phyloP scores from a whole-genome alignment of 1,140 invertebrate genomes.

The Bombus ignitus region DNA sequence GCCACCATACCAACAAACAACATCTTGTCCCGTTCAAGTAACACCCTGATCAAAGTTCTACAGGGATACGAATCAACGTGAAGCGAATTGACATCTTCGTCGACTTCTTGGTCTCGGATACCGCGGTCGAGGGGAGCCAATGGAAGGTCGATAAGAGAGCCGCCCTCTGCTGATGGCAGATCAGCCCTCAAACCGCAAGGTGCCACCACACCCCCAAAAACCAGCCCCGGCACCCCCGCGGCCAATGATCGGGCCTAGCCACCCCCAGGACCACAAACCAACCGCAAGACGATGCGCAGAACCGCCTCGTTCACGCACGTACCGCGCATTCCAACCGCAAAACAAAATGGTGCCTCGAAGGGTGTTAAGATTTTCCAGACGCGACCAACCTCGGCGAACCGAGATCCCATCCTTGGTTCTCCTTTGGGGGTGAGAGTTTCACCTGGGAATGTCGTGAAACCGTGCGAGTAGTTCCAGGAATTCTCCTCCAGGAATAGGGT shows the following conservation, averaged over 20 bases:
- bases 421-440: background rate
- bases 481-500: background rate
- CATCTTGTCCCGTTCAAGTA: too few species aligned
- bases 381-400: background rate
- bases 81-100: conserved; percentile 45
- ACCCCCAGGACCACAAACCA: conserved; percentile 82
- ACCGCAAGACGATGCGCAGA: conserved; percentile 84
- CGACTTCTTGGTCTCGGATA: conserved; percentile 51
- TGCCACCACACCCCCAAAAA: conserved; percentile 82
- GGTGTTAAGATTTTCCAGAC: conserved; percentile 60
- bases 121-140: conserved; percentile 65
- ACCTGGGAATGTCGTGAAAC: background rate
- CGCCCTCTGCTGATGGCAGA: conserved; percentile 78
- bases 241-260: conserved; percentile 83
- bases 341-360: conserved; percentile 81
- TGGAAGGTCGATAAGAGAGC: conserved; percentile 78
- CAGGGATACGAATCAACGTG: too few species aligned
- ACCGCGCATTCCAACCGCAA: conserved; percentile 78
- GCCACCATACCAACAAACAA: background rate
- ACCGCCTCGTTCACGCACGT: conserved; percentile 75
- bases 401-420: background rate
- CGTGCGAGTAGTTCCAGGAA: background rate
- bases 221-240: conserved; percentile 80
- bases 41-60: too few species aligned
- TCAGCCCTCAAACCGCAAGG: conserved; percentile 83